Conservation (phyloP, 1,140 invertebrate species). For the Drosophila asahinai region DNA sequence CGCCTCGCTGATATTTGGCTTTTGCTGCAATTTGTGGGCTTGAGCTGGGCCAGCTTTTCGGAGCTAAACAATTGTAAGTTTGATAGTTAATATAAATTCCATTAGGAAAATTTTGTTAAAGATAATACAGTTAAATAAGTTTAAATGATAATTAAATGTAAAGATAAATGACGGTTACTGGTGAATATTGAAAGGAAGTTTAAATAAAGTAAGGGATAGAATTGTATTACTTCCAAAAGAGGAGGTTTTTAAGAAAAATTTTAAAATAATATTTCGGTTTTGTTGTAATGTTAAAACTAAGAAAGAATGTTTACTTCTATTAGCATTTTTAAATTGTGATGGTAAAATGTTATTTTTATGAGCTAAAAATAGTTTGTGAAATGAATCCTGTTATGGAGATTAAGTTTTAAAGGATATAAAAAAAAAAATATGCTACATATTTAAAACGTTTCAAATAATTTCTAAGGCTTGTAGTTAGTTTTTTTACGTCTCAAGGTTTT, state of each 20-base stretch:
- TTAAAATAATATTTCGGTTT: too few relatives aligned
- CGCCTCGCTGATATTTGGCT: slow-evolving; percentile 34
- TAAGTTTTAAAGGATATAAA: too few relatives aligned
- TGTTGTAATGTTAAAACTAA: too few relatives aligned
- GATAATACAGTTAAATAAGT: neutral
- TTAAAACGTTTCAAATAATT: too few relatives aligned
- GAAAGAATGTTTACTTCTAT: too few relatives aligned
- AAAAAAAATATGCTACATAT: too few relatives aligned
- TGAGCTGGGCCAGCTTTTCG: slow-evolving; percentile 51
- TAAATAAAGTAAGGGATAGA: neutral
- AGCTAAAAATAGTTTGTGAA: too few relatives aligned
- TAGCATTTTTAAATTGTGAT: too few relatives aligned
- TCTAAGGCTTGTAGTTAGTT: too few relatives aligned
- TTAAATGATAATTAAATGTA: neutral
- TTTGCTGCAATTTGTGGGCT: slow-evolving; percentile 45
- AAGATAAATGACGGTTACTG: neutral
- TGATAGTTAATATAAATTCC: neutral
- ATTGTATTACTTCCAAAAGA: neutral
- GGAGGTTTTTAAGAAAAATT: neutral
- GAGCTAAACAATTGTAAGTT: slow-evolving; percentile 74
- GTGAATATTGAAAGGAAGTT: neutral
- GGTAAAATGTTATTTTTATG: too few relatives aligned
- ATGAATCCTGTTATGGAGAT: too few relatives aligned
- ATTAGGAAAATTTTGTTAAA: neutral
- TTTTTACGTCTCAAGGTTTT: too few relatives aligned